phyloP scores from a whole-genome alignment of 1,140 invertebrate species.

The Philopotamus ludificatus region DNA sequence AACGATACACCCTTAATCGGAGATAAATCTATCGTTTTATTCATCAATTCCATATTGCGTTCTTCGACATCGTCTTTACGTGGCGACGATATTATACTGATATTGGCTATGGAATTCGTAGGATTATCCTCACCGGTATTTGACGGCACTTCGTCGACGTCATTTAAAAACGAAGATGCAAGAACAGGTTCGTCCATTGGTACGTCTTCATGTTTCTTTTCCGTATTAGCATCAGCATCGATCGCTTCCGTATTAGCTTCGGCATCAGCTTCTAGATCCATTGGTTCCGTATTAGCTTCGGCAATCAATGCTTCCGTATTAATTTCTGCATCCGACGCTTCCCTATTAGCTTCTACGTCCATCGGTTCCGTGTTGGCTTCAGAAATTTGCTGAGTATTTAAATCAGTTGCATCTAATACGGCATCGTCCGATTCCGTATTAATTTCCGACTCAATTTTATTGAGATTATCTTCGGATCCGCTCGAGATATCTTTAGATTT shows the following conservation, averaged over 20 bases:
- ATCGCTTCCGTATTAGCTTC: not conserved
- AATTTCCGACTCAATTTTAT: not conserved
- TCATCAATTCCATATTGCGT: slow-evolving; percentile 55
- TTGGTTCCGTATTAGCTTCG: not conserved
- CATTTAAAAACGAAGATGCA: too few species aligned
- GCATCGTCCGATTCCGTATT: slow-evolving; percentile 30
- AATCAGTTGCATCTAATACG: slow-evolving; percentile 38
- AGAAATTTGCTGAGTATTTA: slow-evolving; percentile 46
- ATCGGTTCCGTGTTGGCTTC: slow-evolving; percentile 48
- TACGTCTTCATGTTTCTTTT: not conserved
- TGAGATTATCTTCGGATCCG: not conserved
- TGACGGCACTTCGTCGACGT: not conserved
- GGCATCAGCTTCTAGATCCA: not conserved
- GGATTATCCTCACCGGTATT: not conserved
- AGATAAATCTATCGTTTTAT: slow-evolving; percentile 58
- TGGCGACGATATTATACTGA: slow-evolving; percentile 42
- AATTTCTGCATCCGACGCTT: not conserved
- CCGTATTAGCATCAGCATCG: slow-evolving; percentile 7
- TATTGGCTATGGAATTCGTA: not conserved
- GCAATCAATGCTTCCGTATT: slow-evolving; percentile 9
- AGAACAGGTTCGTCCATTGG: too few species aligned
- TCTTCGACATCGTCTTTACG: slow-evolving; percentile 48
- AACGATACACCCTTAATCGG: slow-evolving; percentile 54
- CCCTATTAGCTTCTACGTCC: slow-evolving; percentile 26
- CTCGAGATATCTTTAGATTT: slow-evolving; percentile 7